phyloP scores from a whole-genome alignment of 2,888 invertebrate species.

The Netelia inedita region DNA sequence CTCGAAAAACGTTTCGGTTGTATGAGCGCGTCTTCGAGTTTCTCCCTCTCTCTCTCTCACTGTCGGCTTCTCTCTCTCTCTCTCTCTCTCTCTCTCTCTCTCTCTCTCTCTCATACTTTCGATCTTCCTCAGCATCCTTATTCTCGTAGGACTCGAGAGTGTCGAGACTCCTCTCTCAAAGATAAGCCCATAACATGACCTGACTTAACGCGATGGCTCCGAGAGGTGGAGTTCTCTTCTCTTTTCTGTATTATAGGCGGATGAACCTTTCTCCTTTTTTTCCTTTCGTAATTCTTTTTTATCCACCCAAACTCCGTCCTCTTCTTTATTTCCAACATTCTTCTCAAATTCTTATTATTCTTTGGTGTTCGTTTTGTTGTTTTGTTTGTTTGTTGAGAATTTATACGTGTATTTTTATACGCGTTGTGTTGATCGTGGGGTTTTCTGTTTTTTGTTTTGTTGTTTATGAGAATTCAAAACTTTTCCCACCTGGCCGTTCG shows the following conservation, averaged over 20 bases:
- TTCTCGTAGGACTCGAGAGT: constrained; percentile 48
- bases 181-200: constrained; percentile 83
- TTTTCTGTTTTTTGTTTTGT: not conserved
- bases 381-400: not conserved
- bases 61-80: constrained; percentile 34
- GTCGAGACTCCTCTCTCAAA: constrained; percentile 67
- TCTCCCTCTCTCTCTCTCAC: constrained; percentile 24
- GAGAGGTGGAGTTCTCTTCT: constrained; percentile 10
- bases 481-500: not conserved
- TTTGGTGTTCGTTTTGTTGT: constrained; percentile 37
- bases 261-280: constrained; percentile 18
- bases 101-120: not conserved
- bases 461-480: not conserved
- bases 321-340: constrained; percentile 43
- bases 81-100: constrained; percentile 23
- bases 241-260: constrained; percentile 20
- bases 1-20: constrained; percentile 39
- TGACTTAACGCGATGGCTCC: constrained; percentile 79
- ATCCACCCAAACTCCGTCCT: constrained; percentile 13
- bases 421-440: too few species aligned
- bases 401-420: not conserved
- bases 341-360: constrained; percentile 40
- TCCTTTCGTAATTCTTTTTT: constrained; percentile 14
- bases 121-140: constrained; percentile 44
- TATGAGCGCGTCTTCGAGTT: constrained; percentile 29